Evolutionary conservation across 2,888 invertebrate species (phyloP).

Genomic region (Hartigia nigra): DNA sequence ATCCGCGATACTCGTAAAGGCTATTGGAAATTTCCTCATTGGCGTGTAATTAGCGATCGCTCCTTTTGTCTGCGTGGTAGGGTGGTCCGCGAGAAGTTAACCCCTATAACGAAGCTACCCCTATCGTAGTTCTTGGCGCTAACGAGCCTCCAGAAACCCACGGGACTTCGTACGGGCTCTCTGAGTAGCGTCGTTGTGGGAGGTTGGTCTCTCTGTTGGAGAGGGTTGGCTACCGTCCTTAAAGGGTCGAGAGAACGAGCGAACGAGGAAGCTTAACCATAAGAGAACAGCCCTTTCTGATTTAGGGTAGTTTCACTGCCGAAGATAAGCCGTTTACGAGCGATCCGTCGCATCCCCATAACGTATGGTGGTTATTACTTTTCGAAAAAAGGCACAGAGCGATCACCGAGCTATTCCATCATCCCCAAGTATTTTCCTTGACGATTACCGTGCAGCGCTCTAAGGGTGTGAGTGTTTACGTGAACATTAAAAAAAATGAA

Average conservation of each 20-base stretch:
- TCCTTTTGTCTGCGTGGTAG: not conserved
- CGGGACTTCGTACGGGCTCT: slow-evolving; percentile 1
- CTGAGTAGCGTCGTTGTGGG: slow-evolving; percentile 16
- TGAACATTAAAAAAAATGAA: not conserved
- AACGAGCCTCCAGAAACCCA: slow-evolving; percentile 7
- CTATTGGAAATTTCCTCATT: not conserved
- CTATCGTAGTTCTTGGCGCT: not conserved
- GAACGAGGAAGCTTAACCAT: not conserved
- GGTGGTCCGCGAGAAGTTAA: not conserved
- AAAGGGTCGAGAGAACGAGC: slow-evolving; percentile 6
- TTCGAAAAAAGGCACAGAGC: not conserved
- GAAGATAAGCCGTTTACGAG: slow-evolving; percentile 25
- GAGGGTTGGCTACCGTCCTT: slow-evolving; percentile 20
- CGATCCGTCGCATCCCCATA: slow-evolving; percentile 9
- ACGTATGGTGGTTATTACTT: not conserved
- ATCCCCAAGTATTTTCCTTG: not conserved
- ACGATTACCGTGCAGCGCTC: too few species aligned
- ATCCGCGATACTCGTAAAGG: not conserved
- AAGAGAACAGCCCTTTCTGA: slow-evolving; percentile 19
- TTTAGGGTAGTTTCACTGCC: slow-evolving; percentile 34
- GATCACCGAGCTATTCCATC: not conserved
- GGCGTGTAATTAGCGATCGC: not conserved
- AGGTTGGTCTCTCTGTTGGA: slow-evolving; percentile 14
- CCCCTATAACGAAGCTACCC: not conserved
- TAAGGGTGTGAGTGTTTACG: not conserved